Conservation (phyloP, 1,140 invertebrate species). For the Gonatopus flavifemur region DNA sequence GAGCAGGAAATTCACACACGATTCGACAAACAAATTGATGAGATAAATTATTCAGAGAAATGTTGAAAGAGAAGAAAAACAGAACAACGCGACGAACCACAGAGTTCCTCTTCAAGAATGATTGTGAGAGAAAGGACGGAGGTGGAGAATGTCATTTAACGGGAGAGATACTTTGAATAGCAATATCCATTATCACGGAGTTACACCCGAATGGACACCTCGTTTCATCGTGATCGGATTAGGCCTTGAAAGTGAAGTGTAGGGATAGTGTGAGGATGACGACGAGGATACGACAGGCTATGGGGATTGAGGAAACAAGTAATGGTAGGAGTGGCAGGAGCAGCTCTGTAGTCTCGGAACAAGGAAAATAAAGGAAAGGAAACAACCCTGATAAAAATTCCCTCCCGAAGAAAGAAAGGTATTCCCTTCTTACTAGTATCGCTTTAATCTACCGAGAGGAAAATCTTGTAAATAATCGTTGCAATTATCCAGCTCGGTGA, state of each 20-base stretch:
- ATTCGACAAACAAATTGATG: too few relatives aligned
- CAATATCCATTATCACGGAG: slow-evolving; percentile 35
- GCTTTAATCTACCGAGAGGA: slow-evolving; percentile 22
- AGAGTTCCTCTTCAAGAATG: slow-evolving; percentile 2
- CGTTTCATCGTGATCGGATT: slow-evolving; percentile 37
- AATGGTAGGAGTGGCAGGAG: background rate
- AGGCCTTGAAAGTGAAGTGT: slow-evolving; percentile 9
- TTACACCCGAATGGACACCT: slow-evolving; percentile 36
- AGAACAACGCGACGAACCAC: slow-evolving; percentile 15
- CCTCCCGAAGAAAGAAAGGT: background rate
- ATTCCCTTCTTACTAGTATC: too few relatives aligned
- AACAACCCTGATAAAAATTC: slow-evolving; percentile 8
- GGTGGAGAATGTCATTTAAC: slow-evolving; percentile 29
- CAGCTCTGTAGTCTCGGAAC: too few relatives aligned
- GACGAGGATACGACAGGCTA: background rate
- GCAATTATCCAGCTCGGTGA: slow-evolving; percentile 24
- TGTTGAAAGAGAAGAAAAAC: slow-evolving; percentile 6
- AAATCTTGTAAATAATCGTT: slow-evolving; percentile 34
- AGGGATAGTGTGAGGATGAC: slow-evolving; percentile 8
- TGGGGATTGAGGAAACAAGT: background rate
- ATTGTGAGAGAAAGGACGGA: too few relatives aligned
- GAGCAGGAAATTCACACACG: too few relatives aligned
- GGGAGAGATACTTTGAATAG: slow-evolving; percentile 34
- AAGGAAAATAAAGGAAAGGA: slow-evolving; percentile 15
- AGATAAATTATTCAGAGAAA: too few relatives aligned